Percentiles rank a stretch among this genome's conserved stretches.
Conservation (phyloP, 1,140 invertebrate genomes). For the Drosophila saltans region DNA sequence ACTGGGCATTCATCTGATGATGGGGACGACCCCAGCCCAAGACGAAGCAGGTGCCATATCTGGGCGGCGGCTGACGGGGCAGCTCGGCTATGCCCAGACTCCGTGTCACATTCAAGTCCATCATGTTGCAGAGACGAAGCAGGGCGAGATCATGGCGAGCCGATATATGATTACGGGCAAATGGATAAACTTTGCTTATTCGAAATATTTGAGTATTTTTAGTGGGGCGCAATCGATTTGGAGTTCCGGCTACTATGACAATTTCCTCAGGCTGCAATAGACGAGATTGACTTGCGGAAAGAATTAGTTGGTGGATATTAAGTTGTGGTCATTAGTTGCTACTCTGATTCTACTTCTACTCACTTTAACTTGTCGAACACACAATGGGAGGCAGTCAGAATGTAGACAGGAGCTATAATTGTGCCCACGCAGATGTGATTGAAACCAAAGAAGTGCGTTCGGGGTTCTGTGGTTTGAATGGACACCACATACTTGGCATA, state of each 20-base stretch:
- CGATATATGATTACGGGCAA: neutral
- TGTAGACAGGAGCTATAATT: conserved; percentile 21
- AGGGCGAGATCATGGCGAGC: conserved; percentile 14
- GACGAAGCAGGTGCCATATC: conserved; percentile 1
- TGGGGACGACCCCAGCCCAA: conserved; percentile 14
- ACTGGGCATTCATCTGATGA: neutral
- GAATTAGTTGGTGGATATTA: neutral
- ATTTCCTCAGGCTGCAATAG: conserved; percentile 3
- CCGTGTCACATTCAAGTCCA: conserved; percentile 9
- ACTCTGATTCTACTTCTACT: neutral
- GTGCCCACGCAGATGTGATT: conserved; percentile 37
- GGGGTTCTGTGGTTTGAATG: conserved; percentile 16
- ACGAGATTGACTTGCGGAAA: neutral
- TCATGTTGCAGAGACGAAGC: conserved; percentile 2
- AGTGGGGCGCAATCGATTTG: conserved; percentile 15
- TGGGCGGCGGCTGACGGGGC: neutral
- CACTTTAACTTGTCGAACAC: conserved; percentile 7
- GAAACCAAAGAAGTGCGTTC: conserved; percentile 41
- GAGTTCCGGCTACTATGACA: conserved; percentile 7
- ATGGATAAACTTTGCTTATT: neutral
- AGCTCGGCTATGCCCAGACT: conserved; percentile 12
- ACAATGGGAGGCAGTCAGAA: conserved; percentile 18
- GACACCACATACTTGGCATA: conserved; percentile 42
- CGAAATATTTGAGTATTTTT: conserved; percentile 7
- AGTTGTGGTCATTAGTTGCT: neutral